Evolutionary conservation across 23 tunicate species (phyloP), one percentile per base, ranked within the genome.

Genomic region (Clavelina lepadiformis): DNA sequence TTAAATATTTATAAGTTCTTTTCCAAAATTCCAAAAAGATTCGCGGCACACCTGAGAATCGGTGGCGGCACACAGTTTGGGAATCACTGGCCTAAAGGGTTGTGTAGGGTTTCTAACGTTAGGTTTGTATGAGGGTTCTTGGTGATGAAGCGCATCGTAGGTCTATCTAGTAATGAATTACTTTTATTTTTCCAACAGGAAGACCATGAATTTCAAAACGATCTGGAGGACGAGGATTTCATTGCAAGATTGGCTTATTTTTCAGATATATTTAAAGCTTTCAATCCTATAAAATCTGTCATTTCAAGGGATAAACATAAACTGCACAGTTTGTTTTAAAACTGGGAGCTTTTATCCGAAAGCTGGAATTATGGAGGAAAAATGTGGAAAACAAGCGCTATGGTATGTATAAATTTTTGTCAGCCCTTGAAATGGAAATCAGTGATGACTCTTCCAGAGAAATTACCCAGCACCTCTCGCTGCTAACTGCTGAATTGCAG

Each of bases 191-290:
- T 58, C 65, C 65, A 58, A 58, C 65, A 58, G 65, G 31, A 58
- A 58, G 65, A 58, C 65, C 65, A 58, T 58, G 65, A 58, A n/a
- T 58, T 58, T 58, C 65, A 58, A 58, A 58, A 58, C 65, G 35
- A 58, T 58, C 65, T 58, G 65, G 65, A 58, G 65, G 65, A 58
- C 36, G 65, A n/a, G n/a, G n/a, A n/a, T n/a, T n/a, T n/a, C n/a
- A n/a, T n/a, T n/a, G n/a, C n/a, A n/a, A n/a, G n/a, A 58, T 58
- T 58, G 65, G 65, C 36, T 58, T 58, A 58, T 58, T 58, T 58
- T 36, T 58, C 35, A 25, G 65, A 58, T 58, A 58, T 58, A 58
- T 58, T 58, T 58, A 38, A 58, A 58, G 65, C 65, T 58, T 58
- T 58, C 65, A 58, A 58, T 58, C 65, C 29, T 58, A 28, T 58